Evolutionary conservation across 2,113 vertebrate genomes (phyloP).

Genomic region (Anseranas semipalmata): DNA sequence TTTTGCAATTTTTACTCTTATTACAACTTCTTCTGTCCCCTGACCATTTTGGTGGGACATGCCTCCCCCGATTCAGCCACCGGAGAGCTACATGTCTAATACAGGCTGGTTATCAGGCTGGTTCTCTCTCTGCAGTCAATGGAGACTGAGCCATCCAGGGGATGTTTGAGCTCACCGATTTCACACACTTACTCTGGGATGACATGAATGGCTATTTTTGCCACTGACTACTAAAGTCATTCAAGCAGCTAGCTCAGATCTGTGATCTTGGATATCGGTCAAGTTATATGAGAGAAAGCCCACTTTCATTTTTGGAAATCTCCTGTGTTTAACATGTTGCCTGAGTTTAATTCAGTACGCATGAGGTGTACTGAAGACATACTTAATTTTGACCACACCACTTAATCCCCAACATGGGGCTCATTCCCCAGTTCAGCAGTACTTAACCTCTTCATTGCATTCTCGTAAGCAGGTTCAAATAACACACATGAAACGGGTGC

Average conservation of each 20-base stretch:
- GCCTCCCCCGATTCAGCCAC: not conserved
- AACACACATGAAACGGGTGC: not conserved
- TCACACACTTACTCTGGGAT: not conserved
- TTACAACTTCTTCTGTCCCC: not conserved
- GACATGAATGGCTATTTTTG: not conserved
- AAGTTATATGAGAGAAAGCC: not conserved
- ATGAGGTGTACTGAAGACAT: not conserved
- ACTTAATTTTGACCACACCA: not conserved
- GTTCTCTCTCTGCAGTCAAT: not conserved
- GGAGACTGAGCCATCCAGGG: not conserved
- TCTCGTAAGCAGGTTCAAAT: not conserved
- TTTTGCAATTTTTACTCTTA: not conserved
- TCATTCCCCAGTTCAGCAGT: not conserved
- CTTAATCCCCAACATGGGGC: not conserved
- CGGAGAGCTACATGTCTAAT: not conserved
- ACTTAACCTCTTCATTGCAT: not conserved
- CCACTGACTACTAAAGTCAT: not conserved
- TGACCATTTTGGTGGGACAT: not conserved
- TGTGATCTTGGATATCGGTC: not conserved
- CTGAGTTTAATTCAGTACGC: not conserved
- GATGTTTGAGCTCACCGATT: not conserved
- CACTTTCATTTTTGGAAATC: not conserved
- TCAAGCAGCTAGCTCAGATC: not conserved
- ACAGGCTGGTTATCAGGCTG: not conserved
- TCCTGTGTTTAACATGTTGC: not conserved